These are phyloP conservation scores for Keiferia lycopersicella DNA, from an alignment of 2,888 invertebrate genomes.

Conservation along the genomic window DNA sequence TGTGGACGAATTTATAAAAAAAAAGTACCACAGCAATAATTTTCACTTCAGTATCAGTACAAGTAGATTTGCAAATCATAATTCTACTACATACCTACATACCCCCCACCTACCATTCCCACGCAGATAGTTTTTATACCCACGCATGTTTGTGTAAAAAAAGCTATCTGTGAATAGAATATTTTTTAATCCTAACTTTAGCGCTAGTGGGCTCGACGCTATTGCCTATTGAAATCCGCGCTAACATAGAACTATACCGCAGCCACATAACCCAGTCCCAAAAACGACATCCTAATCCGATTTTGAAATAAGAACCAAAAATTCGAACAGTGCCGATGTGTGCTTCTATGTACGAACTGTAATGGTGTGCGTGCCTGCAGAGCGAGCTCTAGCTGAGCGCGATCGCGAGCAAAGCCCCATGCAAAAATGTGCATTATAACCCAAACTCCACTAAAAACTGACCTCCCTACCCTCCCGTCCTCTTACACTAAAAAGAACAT, in stretches of 20 bases:
- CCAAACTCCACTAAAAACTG: constrained; percentile 60
- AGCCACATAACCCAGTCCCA: constrained; percentile 7
- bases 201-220: background rate
- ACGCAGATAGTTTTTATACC: background rate
- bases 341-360: constrained; percentile 26
- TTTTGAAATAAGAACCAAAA: constrained; percentile 25
- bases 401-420: constrained; percentile 71
- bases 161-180: background rate
- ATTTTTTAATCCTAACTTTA: background rate
- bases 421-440: constrained; percentile 74
- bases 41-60: no score
- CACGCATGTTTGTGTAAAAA: background rate
- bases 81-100: background rate
- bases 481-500: constrained; percentile 52
- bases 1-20: no score
- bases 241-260: constrained; percentile 3
- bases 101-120: no score
- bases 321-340: constrained; percentile 13
- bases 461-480: constrained; percentile 54
- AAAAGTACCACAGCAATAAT: no score
- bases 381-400: constrained; percentile 61
- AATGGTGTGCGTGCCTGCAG: constrained; percentile 61
- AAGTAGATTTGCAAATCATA: no score
- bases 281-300: constrained; percentile 20
- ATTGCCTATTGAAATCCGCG: constrained; percentile 4